Evolutionary conservation across 2,888 invertebrate genomes (phyloP), one percentile per base, ranked within the genome.

Genomic region (Abrostola tripartita): DNA sequence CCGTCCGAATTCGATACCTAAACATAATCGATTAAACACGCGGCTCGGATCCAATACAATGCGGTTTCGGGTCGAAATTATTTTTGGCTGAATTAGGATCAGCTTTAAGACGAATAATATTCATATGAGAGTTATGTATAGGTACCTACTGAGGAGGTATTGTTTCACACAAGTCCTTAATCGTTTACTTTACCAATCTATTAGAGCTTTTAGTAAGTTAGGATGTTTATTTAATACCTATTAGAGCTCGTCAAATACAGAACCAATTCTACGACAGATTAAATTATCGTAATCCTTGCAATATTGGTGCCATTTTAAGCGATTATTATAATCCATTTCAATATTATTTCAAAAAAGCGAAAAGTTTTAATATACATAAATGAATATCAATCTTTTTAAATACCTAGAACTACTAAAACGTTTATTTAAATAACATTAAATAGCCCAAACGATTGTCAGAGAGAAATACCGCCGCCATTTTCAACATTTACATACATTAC

Each of bases 21-120:
- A 91, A 89, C 82, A 85, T 86, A 93, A 93, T 93, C 90, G 92
- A 93, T 93, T 93, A 86, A 91, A 88, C 91, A 92, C 91, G 92
- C 89, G 83, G 86, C 81, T 82, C 85, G 75, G 76, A 89, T 89
- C 84, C 88, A 87, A 88, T 78, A 86, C 91, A 91, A 91, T 89
- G 85, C 85, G 73, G 68, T 78, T 81, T 78, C 65, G 76, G 73
- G 55, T 69, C 67, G 64, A 57, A 76, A 81, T 85, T 81, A 78
- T 80, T 79, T 81, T 78, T 68, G 77, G 79, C 74, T 62, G 78
- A 83, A 81, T 82, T 82, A 80, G 84, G 77, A 81, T 63, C 79
- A 68, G 71, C 74, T 74, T 78, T 65, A 74, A 74, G 81, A 78
- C 71, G 63, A 62, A 68, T 63, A 57, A 64, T 53, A 61, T 54